phyloP scores from a whole-genome alignment of 1,140 invertebrate genomes.

The Drosophila repletoides region DNA sequence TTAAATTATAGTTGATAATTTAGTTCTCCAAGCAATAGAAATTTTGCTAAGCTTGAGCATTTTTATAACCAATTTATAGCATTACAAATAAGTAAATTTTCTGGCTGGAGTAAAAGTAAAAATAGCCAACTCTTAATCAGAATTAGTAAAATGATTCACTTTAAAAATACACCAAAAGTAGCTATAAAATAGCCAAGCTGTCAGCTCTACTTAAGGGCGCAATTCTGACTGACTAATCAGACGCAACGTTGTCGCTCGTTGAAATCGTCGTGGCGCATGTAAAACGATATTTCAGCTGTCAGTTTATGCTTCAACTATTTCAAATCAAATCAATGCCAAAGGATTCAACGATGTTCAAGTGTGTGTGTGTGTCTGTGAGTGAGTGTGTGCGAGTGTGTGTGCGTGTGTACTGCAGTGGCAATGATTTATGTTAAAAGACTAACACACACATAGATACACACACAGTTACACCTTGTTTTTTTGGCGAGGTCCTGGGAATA shows the following conservation, averaged over 20 bases:
- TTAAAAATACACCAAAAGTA: no score
- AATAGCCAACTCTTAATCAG: no score
- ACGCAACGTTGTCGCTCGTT: slow-evolving; percentile 51
- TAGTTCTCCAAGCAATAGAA: no score
- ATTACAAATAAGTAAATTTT: no score
- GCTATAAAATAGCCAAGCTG: no score
- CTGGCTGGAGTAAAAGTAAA: no score
- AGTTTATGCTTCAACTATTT: slow-evolving; percentile 77
- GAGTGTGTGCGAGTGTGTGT: neutral
- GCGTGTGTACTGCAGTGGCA: slow-evolving; percentile 24
- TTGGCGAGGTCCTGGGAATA: slow-evolving; percentile 39
- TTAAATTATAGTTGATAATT: no score
- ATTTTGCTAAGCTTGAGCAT: no score
- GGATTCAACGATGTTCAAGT: slow-evolving; percentile 28
- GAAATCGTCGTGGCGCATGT: slow-evolving; percentile 48
- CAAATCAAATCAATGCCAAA: slow-evolving; percentile 77
- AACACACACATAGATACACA: slow-evolving; percentile 22
- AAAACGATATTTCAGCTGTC: slow-evolving; percentile 78
- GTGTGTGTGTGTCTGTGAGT: neutral
- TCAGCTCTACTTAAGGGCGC: no score
- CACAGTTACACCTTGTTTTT: slow-evolving; percentile 28
- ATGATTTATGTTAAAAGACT: slow-evolving; percentile 77
- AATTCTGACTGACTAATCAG: slow-evolving; percentile 68
- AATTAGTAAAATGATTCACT: no score
- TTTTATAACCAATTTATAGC: no score